Evolutionary conservation across 2,797 vertebrate genomes (phyloP).

Genomic region (Falco naumanni): DNA sequence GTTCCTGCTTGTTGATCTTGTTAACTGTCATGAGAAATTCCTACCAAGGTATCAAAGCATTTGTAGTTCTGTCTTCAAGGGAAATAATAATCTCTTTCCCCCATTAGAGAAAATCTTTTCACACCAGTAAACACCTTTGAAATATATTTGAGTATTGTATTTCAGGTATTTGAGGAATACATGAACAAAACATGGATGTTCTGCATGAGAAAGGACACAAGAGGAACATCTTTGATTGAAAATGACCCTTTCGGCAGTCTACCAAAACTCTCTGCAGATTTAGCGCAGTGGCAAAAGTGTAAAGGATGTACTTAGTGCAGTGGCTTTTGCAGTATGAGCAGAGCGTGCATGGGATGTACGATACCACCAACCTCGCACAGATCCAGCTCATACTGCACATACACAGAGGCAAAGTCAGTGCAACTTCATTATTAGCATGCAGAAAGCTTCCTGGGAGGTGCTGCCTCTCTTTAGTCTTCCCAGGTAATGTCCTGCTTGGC

Average conservation of each 20-base stretch:
- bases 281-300: rapidly evolving
- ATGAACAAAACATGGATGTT: neutral
- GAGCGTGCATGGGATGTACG: rapidly evolving
- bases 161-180: neutral
- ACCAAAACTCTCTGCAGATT: neutral
- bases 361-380: neutral
- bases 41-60: neutral
- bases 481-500: neutral
- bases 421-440: neutral
- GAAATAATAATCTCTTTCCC: neutral
- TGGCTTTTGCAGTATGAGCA: neutral
- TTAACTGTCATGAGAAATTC: neutral
- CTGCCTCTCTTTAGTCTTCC: neutral
- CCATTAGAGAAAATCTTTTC: neutral
- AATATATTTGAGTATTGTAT: neutral
- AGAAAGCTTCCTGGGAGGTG: neutral
- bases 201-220: neutral
- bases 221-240: neutral
- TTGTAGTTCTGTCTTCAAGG: neutral
- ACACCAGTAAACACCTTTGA: neutral
- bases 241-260: neutral
- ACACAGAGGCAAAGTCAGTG: neutral
- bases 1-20: rapidly evolving
- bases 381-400: neutral
- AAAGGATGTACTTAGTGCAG: neutral